phyloP scores from a whole-genome alignment of 2,888 invertebrate genomes.

The Candidula unifasciata region DNA sequence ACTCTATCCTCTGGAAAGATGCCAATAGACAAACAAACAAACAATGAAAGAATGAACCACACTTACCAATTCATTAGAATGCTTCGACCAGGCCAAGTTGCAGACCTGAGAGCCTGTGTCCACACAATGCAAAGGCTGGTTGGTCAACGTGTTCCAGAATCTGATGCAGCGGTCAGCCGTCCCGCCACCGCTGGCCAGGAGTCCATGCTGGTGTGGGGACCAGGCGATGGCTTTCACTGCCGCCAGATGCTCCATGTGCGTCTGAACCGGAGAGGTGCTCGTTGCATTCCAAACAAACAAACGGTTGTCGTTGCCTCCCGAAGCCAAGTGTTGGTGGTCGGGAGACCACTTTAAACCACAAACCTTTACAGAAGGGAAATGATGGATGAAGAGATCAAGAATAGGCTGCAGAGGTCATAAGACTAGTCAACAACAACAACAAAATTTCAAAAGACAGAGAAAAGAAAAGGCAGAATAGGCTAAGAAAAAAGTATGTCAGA shows the following conservation, averaged over 20 bases:
- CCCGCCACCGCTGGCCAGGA: conserved; percentile 98
- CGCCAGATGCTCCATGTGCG: conserved; percentile 96
- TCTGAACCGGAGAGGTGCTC: conserved; percentile 86
- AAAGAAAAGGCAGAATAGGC: too few relatives aligned
- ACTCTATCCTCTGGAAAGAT: too few relatives aligned
- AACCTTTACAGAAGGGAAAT: conserved; percentile 77
- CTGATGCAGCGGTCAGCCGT: conserved; percentile 97
- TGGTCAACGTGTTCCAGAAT: conserved; percentile 99
- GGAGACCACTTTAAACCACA: conserved; percentile 99
- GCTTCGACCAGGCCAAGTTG: conserved; percentile 99
- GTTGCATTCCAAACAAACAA: conserved; percentile 92
- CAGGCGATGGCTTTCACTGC: conserved; percentile 96
- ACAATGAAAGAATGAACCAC: too few relatives aligned
- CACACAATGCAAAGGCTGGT: conserved; percentile 98
- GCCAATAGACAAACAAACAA: too few relatives aligned
- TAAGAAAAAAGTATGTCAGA: too few relatives aligned
- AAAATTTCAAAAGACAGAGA: too few relatives aligned
- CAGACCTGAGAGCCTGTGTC: conserved; percentile 99
- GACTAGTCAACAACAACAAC: too few relatives aligned
- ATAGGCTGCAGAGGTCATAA: not conserved
- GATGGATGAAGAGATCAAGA: not conserved
- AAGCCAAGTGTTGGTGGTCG: conserved; percentile 96
- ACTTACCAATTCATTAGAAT: conserved; percentile 94
- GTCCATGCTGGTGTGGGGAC: conserved; percentile 98
- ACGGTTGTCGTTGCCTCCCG: conserved; percentile 98